phyloP scores from a whole-genome alignment of 2,888 invertebrate genomes.

The Ichneumoninae sp. region DNA sequence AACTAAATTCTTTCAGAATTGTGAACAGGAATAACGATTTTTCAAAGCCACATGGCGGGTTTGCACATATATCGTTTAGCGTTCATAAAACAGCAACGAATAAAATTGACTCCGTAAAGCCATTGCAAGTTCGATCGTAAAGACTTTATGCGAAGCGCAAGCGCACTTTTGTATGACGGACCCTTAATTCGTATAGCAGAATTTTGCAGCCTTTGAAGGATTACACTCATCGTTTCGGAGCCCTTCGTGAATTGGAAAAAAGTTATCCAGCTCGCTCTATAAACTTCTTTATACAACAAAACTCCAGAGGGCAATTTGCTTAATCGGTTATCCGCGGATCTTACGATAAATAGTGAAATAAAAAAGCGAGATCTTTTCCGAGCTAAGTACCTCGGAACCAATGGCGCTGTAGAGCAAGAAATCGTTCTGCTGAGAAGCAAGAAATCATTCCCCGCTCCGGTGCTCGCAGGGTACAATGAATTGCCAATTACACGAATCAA shows the following conservation, averaged over 20 bases:
- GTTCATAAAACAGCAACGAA: background rate
- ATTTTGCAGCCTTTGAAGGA: background rate
- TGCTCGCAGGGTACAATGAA: background rate
- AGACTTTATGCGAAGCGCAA: background rate
- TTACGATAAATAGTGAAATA: background rate
- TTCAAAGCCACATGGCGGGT: background rate
- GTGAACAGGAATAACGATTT: background rate
- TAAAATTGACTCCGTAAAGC: background rate
- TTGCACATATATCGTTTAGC: background rate
- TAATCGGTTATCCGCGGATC: background rate
- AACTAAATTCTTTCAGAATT: background rate
- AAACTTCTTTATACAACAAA: background rate
- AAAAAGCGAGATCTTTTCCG: background rate
- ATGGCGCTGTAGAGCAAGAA: background rate
- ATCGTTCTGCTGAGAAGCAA: conserved; percentile 2
- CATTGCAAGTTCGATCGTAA: background rate
- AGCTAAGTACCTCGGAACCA: background rate
- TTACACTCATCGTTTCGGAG: background rate
- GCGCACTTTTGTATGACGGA: background rate
- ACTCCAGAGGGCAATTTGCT: background rate
- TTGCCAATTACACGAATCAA: conserved; percentile 6
- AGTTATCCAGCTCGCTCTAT: background rate
- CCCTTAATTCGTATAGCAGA: background rate
- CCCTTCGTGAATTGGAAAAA: background rate
- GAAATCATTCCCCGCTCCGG: background rate